Conservation (phyloP, 1,140 invertebrate species). For the Archivesica marissinica region DNA sequence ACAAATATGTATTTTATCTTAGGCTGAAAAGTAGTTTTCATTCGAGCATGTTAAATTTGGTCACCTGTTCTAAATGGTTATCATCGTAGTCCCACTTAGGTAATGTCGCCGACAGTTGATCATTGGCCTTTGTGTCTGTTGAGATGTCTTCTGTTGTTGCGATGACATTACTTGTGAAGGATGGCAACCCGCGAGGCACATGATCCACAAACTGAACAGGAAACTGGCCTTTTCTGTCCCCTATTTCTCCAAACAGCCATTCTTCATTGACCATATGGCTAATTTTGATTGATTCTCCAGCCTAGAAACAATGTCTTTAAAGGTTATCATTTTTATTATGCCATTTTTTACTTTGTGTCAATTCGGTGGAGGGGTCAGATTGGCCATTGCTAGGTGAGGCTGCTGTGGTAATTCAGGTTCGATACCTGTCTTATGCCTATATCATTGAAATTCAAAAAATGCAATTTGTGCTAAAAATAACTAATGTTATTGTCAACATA, state of each 20-base stretch:
- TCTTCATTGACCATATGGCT: conserved; percentile 88
- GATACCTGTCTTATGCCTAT: too few species aligned
- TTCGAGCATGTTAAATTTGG: too few species aligned
- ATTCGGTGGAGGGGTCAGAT: too few species aligned
- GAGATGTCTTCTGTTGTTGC: background rate
- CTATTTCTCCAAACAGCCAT: conserved; percentile 91
- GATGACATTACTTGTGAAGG: conserved; percentile 6
- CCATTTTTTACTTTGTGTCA: too few species aligned
- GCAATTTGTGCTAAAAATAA: too few species aligned
- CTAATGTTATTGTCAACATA: too few species aligned
- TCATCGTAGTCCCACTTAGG: conserved; percentile 13
- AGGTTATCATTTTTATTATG: background rate
- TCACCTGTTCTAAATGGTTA: background rate
- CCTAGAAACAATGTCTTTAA: conserved; percentile 83
- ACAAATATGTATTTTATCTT: too few species aligned
- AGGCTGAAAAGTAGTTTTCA: too few species aligned
- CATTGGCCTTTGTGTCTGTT: background rate
- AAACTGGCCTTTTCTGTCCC: conserved; percentile 90
- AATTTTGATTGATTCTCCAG: conserved; percentile 89
- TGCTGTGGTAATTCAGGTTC: too few species aligned
- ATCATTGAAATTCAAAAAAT: too few species aligned
- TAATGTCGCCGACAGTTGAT: background rate
- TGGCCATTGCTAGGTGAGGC: too few species aligned
- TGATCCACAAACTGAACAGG: conserved; percentile 90
- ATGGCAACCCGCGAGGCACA: conserved; percentile 63